Evolutionary conservation across 2,797 vertebrate species (phyloP).

Genomic region (Bryconaethiops microstoma): DNA sequence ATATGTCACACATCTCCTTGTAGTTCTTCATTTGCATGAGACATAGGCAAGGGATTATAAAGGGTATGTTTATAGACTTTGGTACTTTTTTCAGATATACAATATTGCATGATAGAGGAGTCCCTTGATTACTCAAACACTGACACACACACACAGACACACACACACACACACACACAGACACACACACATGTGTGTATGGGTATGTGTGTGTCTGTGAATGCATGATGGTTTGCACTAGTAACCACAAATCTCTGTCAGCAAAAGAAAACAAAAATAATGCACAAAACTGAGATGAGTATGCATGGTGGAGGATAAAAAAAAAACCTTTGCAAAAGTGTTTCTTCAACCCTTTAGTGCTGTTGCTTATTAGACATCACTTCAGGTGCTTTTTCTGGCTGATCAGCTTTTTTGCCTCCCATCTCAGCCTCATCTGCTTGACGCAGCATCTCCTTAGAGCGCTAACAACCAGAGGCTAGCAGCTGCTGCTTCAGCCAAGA

Average conservation of each 20-base stretch:
- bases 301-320: background rate
- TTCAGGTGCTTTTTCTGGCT: slow-evolving; percentile 18
- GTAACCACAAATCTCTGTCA: background rate
- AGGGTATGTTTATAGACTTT: slow-evolving; percentile 25
- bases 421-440: slow-evolving; percentile 15
- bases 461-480: slow-evolving; percentile 25
- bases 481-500: slow-evolving; percentile 14
- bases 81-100: slow-evolving; percentile 16
- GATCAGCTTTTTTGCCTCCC: slow-evolving; percentile 11
- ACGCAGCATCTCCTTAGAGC: slow-evolving; percentile 8
- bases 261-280: background rate
- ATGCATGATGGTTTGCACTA: background rate
- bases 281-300: background rate
- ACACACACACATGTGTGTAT: background rate
- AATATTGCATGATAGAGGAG: slow-evolving; percentile 1
- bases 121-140: slow-evolving; percentile 23
- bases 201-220: background rate
- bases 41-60: slow-evolving; percentile 16
- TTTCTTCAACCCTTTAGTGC: slow-evolving; percentile 4
- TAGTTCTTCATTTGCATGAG: slow-evolving; percentile 39
- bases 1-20: slow-evolving; percentile 18
- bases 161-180: background rate
- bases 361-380: slow-evolving; percentile 24
- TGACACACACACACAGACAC: slow-evolving; percentile 3
- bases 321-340: background rate